Evolutionary conservation across 2,113 vertebrate species (phyloP), one percentile per base, ranked within the genome.

Genomic region (Sinocyclocheilus rhinocerous): DNA sequence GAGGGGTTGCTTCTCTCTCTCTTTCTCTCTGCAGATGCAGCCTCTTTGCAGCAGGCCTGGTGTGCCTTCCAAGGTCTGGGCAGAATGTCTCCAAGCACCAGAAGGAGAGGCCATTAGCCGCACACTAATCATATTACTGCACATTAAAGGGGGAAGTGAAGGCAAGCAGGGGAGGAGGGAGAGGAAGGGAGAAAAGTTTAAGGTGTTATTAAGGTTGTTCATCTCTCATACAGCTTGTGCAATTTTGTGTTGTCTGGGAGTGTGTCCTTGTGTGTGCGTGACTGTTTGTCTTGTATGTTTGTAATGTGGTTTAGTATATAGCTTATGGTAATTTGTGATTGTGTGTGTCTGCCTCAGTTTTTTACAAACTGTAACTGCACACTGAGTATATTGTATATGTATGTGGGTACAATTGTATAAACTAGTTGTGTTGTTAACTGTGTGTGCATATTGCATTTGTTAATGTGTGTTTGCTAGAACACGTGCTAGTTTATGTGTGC

Each of bases 1-100:
- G 93, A 86, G 89, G 87, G 89, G 76, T 20, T 73, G 82, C 50
- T 63, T 81, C 83, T 79, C 84, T 84, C 83, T 88, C 82, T 76
- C 65, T 57, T 73, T 90, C 79, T 87, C 83, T 67, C 42, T 89
- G 91, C 97, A 97, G 96, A 97, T 96, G 96, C 95, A 92, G 88
- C 93, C 92, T 94, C 94, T 95, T 94, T 94, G 94, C 93, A 94
- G 95, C 93, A 93, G 93, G 95, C 95, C 94, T 96, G 95, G 93
- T 95, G 95, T 96, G 95, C 90, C 95, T 95, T 97, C 96, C 97
- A 97, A 96, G 96, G 96, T 96, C 96, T 96, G 95, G 96, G 95
- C 94, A 91, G 95, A 97, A 96, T 95, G 96, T 97, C 97, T 98
- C 96, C 95, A 92, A 97, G 95, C 95, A 95, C 95, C 96, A 95